Percentiles rank a stretch among this genome's conserved stretches.
Conservation (phyloP, 2,113 vertebrate species). For the Cyprinus carpio region DNA sequence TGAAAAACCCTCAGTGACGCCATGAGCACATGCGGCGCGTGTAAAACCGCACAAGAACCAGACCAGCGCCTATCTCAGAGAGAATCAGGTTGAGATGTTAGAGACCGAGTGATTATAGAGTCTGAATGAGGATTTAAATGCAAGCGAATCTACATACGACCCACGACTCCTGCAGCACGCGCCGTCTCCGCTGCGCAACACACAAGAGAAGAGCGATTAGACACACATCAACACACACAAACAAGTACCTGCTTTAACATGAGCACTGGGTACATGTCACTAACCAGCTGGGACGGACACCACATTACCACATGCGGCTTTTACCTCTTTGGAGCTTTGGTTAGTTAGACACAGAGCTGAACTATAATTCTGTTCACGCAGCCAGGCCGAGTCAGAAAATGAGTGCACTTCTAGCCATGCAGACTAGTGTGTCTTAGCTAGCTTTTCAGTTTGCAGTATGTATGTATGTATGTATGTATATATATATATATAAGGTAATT, state of each 20-base stretch:
- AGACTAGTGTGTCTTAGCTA: not conserved
- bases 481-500: no score
- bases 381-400: not conserved
- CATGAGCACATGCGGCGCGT: not conserved
- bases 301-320: no score
- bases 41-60: no score
- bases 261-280: not conserved
- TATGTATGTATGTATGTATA: no score
- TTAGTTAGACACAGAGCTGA: not conserved
- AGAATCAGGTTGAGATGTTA: no score
- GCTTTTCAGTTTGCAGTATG: not conserved
- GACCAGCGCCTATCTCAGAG: no score
- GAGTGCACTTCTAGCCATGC: no score
- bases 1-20: not conserved
- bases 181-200: constrained; percentile 35
- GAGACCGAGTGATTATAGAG: not conserved
- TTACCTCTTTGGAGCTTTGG: no score
- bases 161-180: constrained; percentile 35
- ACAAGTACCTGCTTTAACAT: not conserved
- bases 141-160: constrained; percentile 41
- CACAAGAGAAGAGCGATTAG: constrained; percentile 4
- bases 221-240: not conserved
- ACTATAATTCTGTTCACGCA: not conserved
- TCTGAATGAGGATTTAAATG: not conserved
- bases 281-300: not conserved